Conservation (phyloP, 2,797 vertebrate genomes). For the Mus caroli region DNA sequence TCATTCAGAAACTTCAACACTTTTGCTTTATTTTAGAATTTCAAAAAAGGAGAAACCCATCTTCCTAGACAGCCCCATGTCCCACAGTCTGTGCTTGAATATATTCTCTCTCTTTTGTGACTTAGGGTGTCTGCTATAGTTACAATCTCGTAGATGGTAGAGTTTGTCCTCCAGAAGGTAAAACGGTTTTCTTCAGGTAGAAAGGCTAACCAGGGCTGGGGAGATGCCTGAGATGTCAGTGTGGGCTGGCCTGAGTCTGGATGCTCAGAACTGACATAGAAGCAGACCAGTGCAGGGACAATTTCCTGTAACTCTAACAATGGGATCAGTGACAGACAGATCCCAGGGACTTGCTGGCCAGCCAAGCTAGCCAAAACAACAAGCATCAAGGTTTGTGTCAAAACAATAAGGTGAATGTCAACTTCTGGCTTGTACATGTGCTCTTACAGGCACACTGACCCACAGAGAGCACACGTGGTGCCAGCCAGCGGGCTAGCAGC, state of each 20-base stretch:
- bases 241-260: background rate
- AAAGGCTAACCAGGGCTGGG: background rate
- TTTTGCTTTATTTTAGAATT: constrained; percentile 52
- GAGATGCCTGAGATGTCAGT: background rate
- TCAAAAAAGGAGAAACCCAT: background rate
- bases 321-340: background rate
- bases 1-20: background rate
- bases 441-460: background rate
- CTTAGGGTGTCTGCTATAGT: background rate
- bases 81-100: background rate
- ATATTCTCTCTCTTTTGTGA: constrained; percentile 22
- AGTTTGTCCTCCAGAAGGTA: background rate
- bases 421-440: background rate
- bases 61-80: background rate
- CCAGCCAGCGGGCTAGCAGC: background rate
- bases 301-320: background rate
- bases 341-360: background rate
- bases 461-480: background rate
- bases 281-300: background rate
- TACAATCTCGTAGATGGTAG: background rate
- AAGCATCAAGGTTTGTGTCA: background rate
- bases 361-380: background rate
- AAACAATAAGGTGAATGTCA: background rate
- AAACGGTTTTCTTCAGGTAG: constrained; percentile 25
- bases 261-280: background rate